Percentiles rank a stretch among this genome's conserved stretches.
These are phyloP conservation scores for Dolichotis patagonum DNA, from an alignment of 2,113 vertebrate species.

Conservation along the genomic window DNA sequence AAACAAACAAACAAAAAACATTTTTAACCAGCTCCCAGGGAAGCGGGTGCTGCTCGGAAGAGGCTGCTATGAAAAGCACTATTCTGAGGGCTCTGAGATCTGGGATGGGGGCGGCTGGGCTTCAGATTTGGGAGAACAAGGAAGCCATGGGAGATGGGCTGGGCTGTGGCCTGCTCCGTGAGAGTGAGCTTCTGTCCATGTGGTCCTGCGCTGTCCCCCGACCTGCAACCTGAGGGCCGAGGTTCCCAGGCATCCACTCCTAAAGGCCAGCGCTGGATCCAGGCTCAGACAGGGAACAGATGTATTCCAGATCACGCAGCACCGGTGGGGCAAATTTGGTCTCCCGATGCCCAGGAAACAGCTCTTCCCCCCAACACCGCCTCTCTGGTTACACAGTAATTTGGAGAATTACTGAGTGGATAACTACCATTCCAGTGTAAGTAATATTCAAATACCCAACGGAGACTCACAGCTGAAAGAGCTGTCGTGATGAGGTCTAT, in stretches of 20 bases:
- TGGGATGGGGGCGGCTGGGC: too few species aligned
- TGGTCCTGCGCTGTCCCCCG: background rate
- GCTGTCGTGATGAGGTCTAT: background rate
- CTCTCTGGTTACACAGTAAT: background rate
- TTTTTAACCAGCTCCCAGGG: background rate
- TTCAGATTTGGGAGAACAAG: background rate
- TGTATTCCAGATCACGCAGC: background rate
- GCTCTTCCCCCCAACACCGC: background rate
- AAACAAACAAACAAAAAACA: background rate
- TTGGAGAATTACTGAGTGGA: conserved; percentile 48
- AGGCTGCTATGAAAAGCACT: background rate
- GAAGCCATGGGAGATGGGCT: background rate
- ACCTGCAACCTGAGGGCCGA: background rate
- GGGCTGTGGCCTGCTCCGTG: background rate
- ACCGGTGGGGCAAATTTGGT: background rate
- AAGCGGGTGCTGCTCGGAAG: background rate
- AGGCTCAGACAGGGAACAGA: background rate
- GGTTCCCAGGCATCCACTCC: background rate
- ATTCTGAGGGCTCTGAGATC: background rate
- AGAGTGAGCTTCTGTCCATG: background rate
- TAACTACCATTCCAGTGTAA: conserved; percentile 15
- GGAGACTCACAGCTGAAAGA: background rate
- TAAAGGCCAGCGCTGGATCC: background rate
- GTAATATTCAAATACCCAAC: conserved; percentile 50
- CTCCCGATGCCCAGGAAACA: background rate